These are phyloP conservation scores for Sialia sialis DNA, from an alignment of 2,113 vertebrate species.

Conservation along the genomic window DNA sequence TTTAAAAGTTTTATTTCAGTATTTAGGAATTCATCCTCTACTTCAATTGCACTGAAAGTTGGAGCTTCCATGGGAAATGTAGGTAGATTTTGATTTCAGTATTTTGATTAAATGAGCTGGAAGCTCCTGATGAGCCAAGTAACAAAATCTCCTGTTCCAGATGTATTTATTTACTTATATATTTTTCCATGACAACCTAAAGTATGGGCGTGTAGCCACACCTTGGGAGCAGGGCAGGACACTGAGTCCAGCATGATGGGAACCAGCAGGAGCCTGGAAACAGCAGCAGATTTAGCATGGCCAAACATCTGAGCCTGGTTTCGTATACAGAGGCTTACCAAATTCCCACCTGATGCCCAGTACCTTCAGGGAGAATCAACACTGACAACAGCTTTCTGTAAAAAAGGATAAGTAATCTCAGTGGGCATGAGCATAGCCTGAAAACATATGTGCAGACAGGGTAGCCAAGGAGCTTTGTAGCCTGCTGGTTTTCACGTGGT, in stretches of 20 bases:
- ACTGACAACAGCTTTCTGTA: neutral
- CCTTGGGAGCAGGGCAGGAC: neutral
- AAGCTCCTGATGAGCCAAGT: neutral
- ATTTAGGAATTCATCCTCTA: neutral
- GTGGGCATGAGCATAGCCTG: neutral
- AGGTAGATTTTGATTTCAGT: neutral
- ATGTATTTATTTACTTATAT: neutral
- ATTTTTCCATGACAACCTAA: neutral
- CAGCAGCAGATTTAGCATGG: neutral
- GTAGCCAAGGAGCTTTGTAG: conserved; percentile 4
- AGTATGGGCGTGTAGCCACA: accelerated
- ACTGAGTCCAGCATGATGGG: accelerated
- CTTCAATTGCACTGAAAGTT: neutral
- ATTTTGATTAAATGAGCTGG: neutral
- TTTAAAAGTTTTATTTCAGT: neutral
- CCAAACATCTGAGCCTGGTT: neutral
- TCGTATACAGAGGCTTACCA: neutral
- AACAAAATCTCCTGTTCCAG: neutral
- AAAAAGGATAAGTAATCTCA: neutral
- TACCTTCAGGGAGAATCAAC: neutral
- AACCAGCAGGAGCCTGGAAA: neutral
- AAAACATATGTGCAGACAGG: neutral
- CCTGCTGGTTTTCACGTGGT: neutral
- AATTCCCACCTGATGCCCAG: neutral
- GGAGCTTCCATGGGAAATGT: neutral